Evolutionary conservation across 2,113 vertebrate species (phyloP).

Genomic region (Spea bombifrons): DNA sequence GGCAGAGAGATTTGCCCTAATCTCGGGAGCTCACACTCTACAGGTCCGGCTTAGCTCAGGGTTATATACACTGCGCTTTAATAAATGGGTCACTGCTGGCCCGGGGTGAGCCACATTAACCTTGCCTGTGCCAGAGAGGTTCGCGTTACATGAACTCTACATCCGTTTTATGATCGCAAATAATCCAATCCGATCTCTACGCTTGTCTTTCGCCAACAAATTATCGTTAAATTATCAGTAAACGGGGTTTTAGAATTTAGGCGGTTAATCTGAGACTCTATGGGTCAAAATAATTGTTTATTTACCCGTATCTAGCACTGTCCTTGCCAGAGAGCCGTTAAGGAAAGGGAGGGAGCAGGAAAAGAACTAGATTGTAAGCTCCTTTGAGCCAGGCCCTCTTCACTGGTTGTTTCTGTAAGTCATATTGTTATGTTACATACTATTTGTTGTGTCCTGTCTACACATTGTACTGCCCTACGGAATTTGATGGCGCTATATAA

Average conservation of each 20-base stretch:
- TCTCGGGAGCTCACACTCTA: slow-evolving; percentile 41
- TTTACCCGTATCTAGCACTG: not conserved
- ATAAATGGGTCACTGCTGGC: slow-evolving; percentile 44
- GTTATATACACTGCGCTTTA: slow-evolving; percentile 36
- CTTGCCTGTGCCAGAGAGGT: not conserved
- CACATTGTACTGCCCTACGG: no score
- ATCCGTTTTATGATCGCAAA: not conserved
- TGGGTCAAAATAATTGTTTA: not conserved
- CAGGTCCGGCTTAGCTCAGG: slow-evolving; percentile 39
- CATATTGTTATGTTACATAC: no score
- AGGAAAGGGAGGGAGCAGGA: not conserved
- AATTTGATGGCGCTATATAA: no score
- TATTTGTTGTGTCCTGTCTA: no score
- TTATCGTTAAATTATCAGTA: not conserved
- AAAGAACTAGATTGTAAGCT: not conserved
- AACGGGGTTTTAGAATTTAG: no score
- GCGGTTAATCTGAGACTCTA: no score
- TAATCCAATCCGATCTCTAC: not conserved
- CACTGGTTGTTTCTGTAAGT: no score
- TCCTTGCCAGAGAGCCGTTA: not conserved
- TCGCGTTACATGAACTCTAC: not conserved
- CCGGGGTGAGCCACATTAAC: slow-evolving; percentile 27
- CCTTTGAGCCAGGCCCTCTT: no score
- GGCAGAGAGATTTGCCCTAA: slow-evolving; percentile 46
- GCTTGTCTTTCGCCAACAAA: not conserved